phyloP scores from a whole-genome alignment of 2,797 vertebrate genomes.

The Micrastur ruficollis region DNA sequence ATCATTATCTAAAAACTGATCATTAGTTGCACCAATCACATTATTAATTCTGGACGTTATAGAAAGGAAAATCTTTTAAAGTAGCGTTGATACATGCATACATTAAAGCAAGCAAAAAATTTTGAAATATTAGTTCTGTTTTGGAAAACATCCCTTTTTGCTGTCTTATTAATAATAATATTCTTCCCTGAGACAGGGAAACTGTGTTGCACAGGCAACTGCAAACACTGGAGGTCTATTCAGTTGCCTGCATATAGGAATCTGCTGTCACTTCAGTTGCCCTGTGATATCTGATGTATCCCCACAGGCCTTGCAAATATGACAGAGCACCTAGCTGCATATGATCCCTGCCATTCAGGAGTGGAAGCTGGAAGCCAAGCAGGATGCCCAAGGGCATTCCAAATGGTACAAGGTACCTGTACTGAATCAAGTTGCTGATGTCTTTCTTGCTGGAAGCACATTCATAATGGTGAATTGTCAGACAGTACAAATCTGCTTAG shows the following conservation, averaged over 20 bases:
- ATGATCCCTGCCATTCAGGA: constrained; percentile 11
- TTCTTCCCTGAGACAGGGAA: background rate
- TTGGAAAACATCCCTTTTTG: background rate
- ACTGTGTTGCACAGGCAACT: background rate
- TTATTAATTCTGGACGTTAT: background rate
- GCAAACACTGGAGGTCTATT: background rate
- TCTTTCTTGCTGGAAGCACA: background rate
- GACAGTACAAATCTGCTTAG: background rate
- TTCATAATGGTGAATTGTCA: background rate
- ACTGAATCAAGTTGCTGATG: background rate
- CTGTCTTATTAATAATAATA: background rate
- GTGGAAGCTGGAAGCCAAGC: background rate
- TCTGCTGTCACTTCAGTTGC: background rate
- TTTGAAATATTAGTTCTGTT: background rate
- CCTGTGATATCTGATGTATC: background rate
- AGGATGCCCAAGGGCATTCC: background rate
- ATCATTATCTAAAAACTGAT: background rate
- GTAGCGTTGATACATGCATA: background rate
- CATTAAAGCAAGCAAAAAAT: background rate
- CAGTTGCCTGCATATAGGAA: background rate
- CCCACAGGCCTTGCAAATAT: background rate
- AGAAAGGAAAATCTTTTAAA: background rate
- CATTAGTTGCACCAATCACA: background rate
- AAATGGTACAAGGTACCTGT: background rate
- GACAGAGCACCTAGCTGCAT: background rate